Evolutionary conservation across 2,888 invertebrate species (phyloP).

Genomic region (Ferrisia virgata): DNA sequence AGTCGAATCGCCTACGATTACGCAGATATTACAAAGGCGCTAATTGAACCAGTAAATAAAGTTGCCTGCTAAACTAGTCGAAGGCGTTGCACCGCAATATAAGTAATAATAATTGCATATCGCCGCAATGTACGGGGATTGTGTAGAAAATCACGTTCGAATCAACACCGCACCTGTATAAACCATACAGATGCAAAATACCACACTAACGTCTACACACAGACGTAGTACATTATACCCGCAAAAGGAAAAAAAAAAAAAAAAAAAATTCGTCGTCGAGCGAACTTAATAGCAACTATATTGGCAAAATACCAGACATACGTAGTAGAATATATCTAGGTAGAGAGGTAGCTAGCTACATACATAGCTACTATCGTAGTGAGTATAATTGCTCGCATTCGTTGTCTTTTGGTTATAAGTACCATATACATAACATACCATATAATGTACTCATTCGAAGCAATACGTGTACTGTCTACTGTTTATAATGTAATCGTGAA

Average conservation of each 20-base stretch:
- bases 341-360: too few relatives aligned
- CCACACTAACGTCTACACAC: neutral
- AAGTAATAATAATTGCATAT: neutral
- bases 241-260: too few relatives aligned
- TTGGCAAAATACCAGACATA: neutral
- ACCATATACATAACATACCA: too few relatives aligned
- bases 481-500: neutral
- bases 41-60: neutral
- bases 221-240: too few relatives aligned
- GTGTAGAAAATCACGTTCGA: neutral
- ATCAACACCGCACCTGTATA: neutral
- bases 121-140: neutral
- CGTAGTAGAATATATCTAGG: too few relatives aligned
- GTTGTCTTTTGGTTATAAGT: neutral
- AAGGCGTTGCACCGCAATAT: neutral
- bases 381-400: neutral
- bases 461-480: neutral
- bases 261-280: neutral
- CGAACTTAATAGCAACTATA: too few relatives aligned
- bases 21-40: neutral
- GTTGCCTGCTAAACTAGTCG: neutral
- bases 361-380: too few relatives aligned
- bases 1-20: too few relatives aligned
- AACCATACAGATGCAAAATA: neutral
- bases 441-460: neutral